These are phyloP conservation scores for Mastomys natalensis DNA, from an alignment of 2,113 vertebrate genomes.

Conservation along the genomic window DNA sequence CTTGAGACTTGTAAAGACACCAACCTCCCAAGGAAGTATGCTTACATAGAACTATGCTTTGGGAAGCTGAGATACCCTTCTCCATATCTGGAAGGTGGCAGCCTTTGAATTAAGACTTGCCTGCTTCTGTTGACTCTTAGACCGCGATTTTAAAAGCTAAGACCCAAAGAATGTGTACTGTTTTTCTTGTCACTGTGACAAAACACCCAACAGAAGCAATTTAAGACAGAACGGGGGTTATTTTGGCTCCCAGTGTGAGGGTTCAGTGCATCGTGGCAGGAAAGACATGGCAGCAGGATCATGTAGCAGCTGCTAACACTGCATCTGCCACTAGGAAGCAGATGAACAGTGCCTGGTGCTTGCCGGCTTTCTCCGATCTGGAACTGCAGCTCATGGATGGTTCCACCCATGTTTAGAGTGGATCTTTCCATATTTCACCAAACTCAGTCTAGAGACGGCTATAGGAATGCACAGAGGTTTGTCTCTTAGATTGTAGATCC, in stretches of 20 bases:
- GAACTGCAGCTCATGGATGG: background rate
- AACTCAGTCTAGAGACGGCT: background rate
- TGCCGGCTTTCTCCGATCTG: background rate
- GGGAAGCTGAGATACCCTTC: background rate
- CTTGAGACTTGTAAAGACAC: background rate
- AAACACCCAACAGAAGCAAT: background rate
- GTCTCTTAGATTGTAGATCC: background rate
- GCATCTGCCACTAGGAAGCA: background rate
- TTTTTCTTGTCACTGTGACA: background rate
- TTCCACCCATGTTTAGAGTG: background rate
- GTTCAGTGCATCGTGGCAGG: background rate
- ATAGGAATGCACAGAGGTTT: background rate
- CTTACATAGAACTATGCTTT: background rate
- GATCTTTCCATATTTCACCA: background rate
- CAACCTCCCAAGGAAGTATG: background rate
- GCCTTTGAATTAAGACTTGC: constrained; percentile 3
- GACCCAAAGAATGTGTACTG: background rate
- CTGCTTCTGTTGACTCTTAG: background rate
- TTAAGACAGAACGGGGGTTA: background rate
- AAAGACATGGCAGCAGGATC: background rate
- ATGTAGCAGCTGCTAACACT: background rate
- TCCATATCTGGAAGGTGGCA: background rate
- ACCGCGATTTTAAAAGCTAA: constrained; percentile 45
- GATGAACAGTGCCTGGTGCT: too few species aligned
- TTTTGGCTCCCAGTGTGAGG: background rate